Base-by-base conservation (phyloP, 1,140 invertebrate species). In the Matsumurasca onukii region DNA sequence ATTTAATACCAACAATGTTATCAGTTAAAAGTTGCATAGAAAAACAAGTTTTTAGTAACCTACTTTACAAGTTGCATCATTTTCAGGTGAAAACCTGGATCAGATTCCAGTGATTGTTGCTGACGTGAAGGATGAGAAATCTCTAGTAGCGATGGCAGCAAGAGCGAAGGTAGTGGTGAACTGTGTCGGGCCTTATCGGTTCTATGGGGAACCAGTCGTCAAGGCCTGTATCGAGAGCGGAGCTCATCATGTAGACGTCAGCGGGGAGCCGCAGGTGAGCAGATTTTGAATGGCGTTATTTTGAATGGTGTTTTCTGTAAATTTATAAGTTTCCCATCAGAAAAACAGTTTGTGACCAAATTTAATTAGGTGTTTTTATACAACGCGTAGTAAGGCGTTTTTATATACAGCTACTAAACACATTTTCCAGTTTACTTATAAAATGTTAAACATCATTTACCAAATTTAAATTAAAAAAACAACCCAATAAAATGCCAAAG, bases 161-260 rank as follows among this genome's bases (percentile, higher is more conserved):
- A 82, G 87, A 75, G 84, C 89, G 1, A 88, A 84, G 75, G 83
- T 95, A 1, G 72, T 98, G 15, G 81, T 95, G 0, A 98, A 95
- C 78, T 94, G 91, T 81, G 91, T 92, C 71, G 95, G 95, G 1
- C 95, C 94, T 39, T 98, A 94, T 79, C 83, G 89, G 52, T 89
- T 94, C 75, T 93, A 88, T 81, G 97, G 97, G 2, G 94, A 98
- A 76, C 81, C 87, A n/a, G 91, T 98, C n/a, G 89, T 98, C 0
- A 89, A 90, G 75, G 92, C 94, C 2, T 97, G 95, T 73, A 86
- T 99, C 51, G 87, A 88, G 63, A 85, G 86, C 59, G 85, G 85
- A 70, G 89, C 94, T 0, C 88, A 95, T 82, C 89, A 97, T 78
- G 85, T 98, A 3, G 97, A 99, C 82, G 88, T 98, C 20, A 92